A percentile compares a stretch with the other conserved stretches of the same genome.
Evolutionary conservation across 1,140 invertebrate genomes (phyloP).

Genomic region (Drosophila sproati): DNA sequence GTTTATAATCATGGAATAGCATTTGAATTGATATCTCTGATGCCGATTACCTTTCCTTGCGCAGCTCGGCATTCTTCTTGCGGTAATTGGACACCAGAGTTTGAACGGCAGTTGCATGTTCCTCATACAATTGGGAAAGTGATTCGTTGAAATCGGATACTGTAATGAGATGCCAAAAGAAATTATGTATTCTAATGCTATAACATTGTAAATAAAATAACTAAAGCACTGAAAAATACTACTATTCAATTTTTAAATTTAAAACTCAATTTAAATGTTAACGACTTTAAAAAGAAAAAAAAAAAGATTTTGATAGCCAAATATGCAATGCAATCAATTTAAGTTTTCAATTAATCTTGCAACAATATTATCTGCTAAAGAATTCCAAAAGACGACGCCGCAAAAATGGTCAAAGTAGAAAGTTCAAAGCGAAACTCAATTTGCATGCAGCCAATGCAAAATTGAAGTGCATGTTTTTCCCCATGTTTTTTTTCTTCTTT

Average conservation of each 20-base stretch:
- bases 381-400: slow-evolving; percentile 5
- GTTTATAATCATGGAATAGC: slow-evolving; percentile 10
- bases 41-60: slow-evolving; percentile 92
- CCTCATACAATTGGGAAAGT: slow-evolving; percentile 95
- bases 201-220: neutral
- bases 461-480: slow-evolving; percentile 4
- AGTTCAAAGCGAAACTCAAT: slow-evolving; percentile 12
- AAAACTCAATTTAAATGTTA: too few relatives aligned
- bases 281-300: too few relatives aligned
- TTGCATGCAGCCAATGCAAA: slow-evolving; percentile 24
- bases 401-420: slow-evolving; percentile 6
- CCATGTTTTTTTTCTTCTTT: neutral
- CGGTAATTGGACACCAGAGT: slow-evolving; percentile 94
- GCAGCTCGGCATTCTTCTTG: slow-evolving; percentile 93
- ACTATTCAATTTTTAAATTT: too few relatives aligned
- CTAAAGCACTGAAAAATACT: too few relatives aligned
- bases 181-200: neutral
- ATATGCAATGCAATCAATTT: too few relatives aligned
- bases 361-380: neutral
- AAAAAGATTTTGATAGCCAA: too few relatives aligned
- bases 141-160: slow-evolving; percentile 98
- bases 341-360: neutral
- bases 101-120: slow-evolving; percentile 95
- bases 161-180: slow-evolving; percentile 85
- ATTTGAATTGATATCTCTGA: neutral